Evolutionary conservation across 2,888 invertebrate genomes (phyloP), one percentile per base, ranked within the genome.

Genomic region (Chrysina gloriosa): DNA sequence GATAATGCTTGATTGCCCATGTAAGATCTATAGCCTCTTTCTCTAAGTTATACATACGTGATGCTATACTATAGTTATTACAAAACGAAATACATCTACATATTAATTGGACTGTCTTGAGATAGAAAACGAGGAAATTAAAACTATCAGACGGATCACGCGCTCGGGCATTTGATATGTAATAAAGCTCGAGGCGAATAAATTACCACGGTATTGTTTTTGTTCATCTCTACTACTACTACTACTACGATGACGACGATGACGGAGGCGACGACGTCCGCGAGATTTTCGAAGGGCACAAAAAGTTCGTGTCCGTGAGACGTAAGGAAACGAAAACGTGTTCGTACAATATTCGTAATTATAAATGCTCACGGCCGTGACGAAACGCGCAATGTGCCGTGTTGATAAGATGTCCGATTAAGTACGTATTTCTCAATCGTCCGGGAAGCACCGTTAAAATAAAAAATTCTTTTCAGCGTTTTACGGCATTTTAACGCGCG

Each of bases 121-220:
- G 42, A 61, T 61, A 61, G 58, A 61, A 61, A 61, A 61, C 16
- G 39, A 61, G 58, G 45, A 61, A 61, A 61, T 61, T 61, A 61
- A 61, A 61, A 61, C 58, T 61, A 61, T 61, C 58, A 61, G 58
- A 61, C 58, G 42, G 58, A 61, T 61, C 58, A 61, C 58, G 58
- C 42, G 29, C 39, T 61, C 27, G 27, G 25, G 58, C 9, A 27
- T 42, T 42, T 61, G 58, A 61, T 61, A 42, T 42, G 58, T 42
- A 42, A 61, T 61, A 61, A 61, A 61, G 42, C 58, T 61, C 25
- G 25, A n/a, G 58, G 58, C 42, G 14, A 27, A 29, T 27, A 42
- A 61, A 61, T 61, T 61, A 52, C 31, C 31, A 23, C 25, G 14
- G 42, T 61, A 61, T 61, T 61, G 45, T 61, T 61, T 58, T 61